A percentile compares a stretch with the other conserved stretches of the same genome.
phyloP scores from a whole-genome alignment of 2,113 vertebrate species.

The Macquaria ambigua region DNA sequence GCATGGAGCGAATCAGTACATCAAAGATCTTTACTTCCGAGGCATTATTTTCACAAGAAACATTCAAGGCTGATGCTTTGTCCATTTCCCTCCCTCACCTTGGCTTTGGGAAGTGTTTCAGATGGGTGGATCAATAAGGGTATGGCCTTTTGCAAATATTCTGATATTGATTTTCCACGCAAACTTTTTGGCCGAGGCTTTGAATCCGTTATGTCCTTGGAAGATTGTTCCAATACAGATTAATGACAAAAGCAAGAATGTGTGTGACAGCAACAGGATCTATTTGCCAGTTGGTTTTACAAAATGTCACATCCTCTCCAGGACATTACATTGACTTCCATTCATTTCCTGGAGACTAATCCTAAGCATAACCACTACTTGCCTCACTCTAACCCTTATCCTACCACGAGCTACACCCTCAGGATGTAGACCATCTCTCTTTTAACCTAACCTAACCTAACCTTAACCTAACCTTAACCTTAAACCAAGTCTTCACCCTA shows the following conservation, averaged over 20 bases:
- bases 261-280: not conserved
- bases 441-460: no score
- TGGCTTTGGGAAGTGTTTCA: constrained; percentile 43
- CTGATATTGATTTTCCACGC: constrained; percentile 43
- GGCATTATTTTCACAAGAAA: constrained; percentile 23
- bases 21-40: constrained; percentile 28
- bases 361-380: no score
- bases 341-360: no score
- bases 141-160: constrained; percentile 57
- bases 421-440: no score
- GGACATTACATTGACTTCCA: no score
- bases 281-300: not conserved
- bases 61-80: constrained; percentile 33
- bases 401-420: no score
- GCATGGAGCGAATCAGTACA: constrained; percentile 35
- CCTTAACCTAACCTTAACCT: no score
- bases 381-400: no score
- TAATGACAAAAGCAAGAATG: constrained; percentile 25
- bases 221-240: constrained; percentile 30
- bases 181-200: constrained; percentile 10
- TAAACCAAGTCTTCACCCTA: no score
- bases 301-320: not conserved
- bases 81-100: constrained; percentile 12
- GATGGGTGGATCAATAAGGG: constrained; percentile 31
- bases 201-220: constrained; percentile 9